Percentiles rank a stretch among this genome's conserved stretches.
Conservation (phyloP, 2,888 invertebrate genomes). For the Clusia tigrina region DNA sequence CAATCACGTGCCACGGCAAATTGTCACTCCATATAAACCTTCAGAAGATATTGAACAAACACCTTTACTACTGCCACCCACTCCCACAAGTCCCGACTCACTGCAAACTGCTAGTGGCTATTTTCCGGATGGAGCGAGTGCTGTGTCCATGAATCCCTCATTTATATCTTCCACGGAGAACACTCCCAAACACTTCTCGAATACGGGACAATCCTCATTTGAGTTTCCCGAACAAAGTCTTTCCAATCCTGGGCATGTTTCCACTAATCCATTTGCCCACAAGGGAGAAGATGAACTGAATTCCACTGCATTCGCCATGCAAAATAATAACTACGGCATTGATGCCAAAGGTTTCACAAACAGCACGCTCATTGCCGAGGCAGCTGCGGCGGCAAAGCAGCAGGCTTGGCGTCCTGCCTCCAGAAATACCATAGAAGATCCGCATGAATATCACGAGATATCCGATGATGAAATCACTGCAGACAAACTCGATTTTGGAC, state of each 20-base stretch:
- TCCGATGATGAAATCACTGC: slow-evolving; percentile 75
- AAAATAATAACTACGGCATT: slow-evolving; percentile 61
- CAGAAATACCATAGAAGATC: slow-evolving; percentile 59
- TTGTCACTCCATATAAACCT: slow-evolving; percentile 88
- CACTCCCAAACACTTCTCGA: slow-evolving; percentile 58
- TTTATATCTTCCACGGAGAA: slow-evolving; percentile 63
- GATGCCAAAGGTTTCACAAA: slow-evolving; percentile 45
- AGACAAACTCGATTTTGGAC: slow-evolving; percentile 77
- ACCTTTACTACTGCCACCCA: slow-evolving; percentile 69
- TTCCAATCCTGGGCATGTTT: slow-evolving; percentile 41
- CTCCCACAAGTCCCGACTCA: slow-evolving; percentile 64
- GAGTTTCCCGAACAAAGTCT: slow-evolving; percentile 48
- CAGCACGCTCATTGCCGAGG: background rate
- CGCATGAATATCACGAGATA: slow-evolving; percentile 84
- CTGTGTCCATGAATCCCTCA: slow-evolving; percentile 62
- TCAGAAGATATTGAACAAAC: slow-evolving; percentile 82
- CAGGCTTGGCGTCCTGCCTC: slow-evolving; percentile 41
- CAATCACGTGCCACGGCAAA: slow-evolving; percentile 84
- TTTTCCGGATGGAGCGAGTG: slow-evolving; percentile 57
- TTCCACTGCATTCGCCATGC: slow-evolving; percentile 50
- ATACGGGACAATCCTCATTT: slow-evolving; percentile 58
- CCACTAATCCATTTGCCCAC: slow-evolving; percentile 62
- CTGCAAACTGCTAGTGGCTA: slow-evolving; percentile 64
- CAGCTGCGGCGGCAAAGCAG: background rate
- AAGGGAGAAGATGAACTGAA: slow-evolving; percentile 40